Percentiles rank a stretch among this genome's conserved stretches.
These are phyloP conservation scores for Gymnorhina tibicen DNA, from an alignment of 2,113 vertebrate species.

Conservation along the genomic window DNA sequence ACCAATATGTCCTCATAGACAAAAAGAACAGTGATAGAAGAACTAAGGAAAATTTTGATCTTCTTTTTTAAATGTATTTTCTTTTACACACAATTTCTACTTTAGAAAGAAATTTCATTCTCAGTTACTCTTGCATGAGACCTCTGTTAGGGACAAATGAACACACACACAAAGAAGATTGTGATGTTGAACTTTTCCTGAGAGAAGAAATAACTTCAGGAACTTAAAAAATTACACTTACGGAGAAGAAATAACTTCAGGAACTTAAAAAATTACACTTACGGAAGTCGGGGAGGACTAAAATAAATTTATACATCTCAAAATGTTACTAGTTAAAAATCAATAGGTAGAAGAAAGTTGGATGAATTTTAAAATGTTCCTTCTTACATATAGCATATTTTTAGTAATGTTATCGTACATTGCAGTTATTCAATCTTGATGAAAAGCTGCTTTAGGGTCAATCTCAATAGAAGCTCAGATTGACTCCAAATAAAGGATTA, in stretches of 20 bases:
- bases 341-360: not conserved
- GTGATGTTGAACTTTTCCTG: not conserved
- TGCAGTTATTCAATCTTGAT: not conserved
- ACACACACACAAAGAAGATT: not conserved
- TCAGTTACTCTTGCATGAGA: not conserved
- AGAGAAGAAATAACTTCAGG: not conserved
- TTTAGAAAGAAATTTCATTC: not conserved
- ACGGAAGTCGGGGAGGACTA: not conserved
- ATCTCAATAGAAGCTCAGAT: not conserved
- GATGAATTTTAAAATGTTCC: not conserved
- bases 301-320: not conserved
- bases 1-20: accelerated
- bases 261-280: not conserved
- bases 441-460: not conserved
- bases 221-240: not conserved
- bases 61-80: not conserved
- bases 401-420: not conserved
- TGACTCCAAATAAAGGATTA: not conserved
- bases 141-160: not conserved
- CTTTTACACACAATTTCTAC: not conserved
- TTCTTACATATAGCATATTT: not conserved
- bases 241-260: not conserved
- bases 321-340: not conserved
- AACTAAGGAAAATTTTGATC: not conserved
- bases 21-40: not conserved